Percentiles rank a stretch among this genome's conserved stretches.
Conservation (phyloP, 1,140 invertebrate genomes). For the Formica selysi region DNA sequence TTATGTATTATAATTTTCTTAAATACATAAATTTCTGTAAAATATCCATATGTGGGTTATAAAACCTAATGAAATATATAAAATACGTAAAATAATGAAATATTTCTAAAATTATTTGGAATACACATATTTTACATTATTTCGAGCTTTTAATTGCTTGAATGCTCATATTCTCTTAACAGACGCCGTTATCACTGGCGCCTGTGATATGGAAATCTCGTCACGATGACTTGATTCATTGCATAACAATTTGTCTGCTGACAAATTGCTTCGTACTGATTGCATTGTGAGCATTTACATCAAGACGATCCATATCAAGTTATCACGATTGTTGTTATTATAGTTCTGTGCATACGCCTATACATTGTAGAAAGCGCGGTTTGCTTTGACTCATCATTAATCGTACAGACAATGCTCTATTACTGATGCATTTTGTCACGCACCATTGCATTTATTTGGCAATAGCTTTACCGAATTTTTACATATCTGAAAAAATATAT, state of each 20-base stretch:
- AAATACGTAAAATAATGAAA: neutral
- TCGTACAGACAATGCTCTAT: neutral
- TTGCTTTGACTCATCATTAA: conserved; percentile 5
- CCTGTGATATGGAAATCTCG: neutral
- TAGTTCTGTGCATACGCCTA: neutral
- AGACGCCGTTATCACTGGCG: neutral
- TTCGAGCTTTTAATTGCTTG: neutral
- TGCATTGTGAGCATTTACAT: neutral
- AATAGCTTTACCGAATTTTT: neutral
- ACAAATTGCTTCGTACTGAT: neutral
- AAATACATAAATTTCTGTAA: no score
- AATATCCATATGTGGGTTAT: neutral
- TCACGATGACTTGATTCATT: neutral
- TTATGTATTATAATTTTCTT: no score
- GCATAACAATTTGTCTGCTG: conserved; percentile 1
- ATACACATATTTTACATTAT: neutral
- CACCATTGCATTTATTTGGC: neutral
- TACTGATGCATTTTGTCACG: neutral
- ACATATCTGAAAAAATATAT: neutral
- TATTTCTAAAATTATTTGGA: neutral
- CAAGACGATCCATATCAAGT: conserved; percentile 4
- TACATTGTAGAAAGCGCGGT: neutral
- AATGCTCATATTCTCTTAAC: neutral
- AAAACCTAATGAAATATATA: neutral
- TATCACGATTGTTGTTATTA: neutral